Evolutionary conservation across 2,797 vertebrate genomes (phyloP).

Genomic region (Euthynnus affinis): DNA sequence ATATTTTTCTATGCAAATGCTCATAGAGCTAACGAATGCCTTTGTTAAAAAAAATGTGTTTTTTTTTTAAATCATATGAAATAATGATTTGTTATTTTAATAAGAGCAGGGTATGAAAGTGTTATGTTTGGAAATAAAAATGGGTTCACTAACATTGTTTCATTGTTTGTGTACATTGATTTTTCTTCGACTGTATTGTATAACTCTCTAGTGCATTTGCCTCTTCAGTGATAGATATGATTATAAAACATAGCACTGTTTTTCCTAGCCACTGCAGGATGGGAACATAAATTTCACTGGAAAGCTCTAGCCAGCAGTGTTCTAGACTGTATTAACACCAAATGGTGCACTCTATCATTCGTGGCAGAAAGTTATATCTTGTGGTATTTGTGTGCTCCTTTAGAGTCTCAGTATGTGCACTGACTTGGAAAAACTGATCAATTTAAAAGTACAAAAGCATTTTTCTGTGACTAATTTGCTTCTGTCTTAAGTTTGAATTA

Average conservation of each 20-base stretch:
- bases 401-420: conserved; percentile 27
- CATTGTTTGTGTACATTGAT: conserved; percentile 36
- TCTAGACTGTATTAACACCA: neutral
- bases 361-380: neutral
- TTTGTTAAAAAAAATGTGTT: conserved; percentile 29
- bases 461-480: conserved; percentile 34
- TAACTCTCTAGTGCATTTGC: conserved; percentile 18
- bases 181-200: conserved; percentile 39
- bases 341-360: neutral
- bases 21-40: conserved; percentile 20
- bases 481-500: conserved; percentile 25
- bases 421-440: conserved; percentile 18
- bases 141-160: conserved; percentile 45
- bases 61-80: conserved; percentile 26
- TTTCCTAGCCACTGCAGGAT: conserved; percentile 23
- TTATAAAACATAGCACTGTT: conserved; percentile 38
- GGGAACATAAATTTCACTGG: conserved; percentile 21
- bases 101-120: conserved; percentile 35
- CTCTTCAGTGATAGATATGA: conserved; percentile 42
- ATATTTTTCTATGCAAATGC: conserved; percentile 55
- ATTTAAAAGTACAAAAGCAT: conserved; percentile 3
- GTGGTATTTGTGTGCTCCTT: neutral
- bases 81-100: conserved; percentile 44
- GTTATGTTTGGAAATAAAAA: conserved; percentile 40
- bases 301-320: conserved; percentile 26